Base-by-base conservation (phyloP, 2,113 vertebrate genomes). In the Choloepus hoffmanni region DNA sequence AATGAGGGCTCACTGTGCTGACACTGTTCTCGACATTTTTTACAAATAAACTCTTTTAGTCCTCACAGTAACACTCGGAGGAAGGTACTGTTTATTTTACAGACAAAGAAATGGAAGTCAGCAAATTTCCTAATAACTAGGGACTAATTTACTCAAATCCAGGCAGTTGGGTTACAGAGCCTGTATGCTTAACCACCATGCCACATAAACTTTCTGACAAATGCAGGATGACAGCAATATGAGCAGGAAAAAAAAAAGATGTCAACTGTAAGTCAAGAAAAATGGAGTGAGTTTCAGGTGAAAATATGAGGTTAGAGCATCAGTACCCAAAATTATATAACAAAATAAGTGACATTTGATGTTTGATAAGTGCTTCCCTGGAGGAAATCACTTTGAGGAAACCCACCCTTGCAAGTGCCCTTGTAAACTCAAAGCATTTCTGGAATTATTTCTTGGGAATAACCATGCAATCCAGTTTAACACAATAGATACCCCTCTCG, bases 261-360 rank as follows among this genome's bases (percentile, higher is more conserved):
- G 23, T 33, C 43, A 0, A 1, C 4, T 24, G 0, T 14, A 8
- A 16, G 21, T 16, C 2, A 43, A 10, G n/a, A 21, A 67, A 55
- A 82, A 28, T 40, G 53, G 48, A 60, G 7, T 62, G 60, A n/a
- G 43, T 62, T 62, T 24, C n/a, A 26, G 63, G 70, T 65, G 18
- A 62, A 43, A 63, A 14, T 8, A 11, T 2, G 58, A 74, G 19
- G 26, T 19, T 36, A 62, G 48, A 30, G 43, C 26, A 30, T 70
- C 40, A 58, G 30, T 73, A 62, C 0, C 28, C n/a, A 67, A 3
- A 72, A 65, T 30, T 70, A 36, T 14, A n/a, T 26, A 19, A 0
- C 7, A 43, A 23, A 53, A 40, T 1, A 26, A 67, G 70, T 30
- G 14, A 76, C 16, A 6, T 76, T 76, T 45, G 11, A 9, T 26